Evolutionary conservation across 2,797 vertebrate species (phyloP), one percentile per base, ranked within the genome.

Genomic region (Muscicapa striata): DNA sequence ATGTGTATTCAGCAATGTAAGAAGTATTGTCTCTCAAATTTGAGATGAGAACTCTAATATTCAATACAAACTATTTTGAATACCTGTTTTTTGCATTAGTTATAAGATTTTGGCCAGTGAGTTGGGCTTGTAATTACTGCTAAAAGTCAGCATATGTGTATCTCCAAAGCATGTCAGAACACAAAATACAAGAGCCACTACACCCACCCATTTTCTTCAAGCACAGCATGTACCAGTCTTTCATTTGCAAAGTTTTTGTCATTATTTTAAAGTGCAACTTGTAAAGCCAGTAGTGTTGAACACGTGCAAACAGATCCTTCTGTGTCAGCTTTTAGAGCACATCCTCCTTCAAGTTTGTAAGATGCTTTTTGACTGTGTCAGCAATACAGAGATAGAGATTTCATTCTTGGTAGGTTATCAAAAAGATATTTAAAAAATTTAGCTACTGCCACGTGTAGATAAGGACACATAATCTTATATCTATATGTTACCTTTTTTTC

Each of bases 171-270:
- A 80, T 24, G 15, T 76, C 61, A 83, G 52, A 85, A 91, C 15
- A 68, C 17, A 52, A 61, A 84, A 18, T 21, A 54, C 26, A 72
- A 34, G 30, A n/a, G 10, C 34, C 19, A 19, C 10, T 64, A 52
- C 19, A 61, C 1, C 16, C 29, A 57, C 34, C 14, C 11, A 75
- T 78, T 34, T 34, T 34, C 34, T 34, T 34, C 34, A 78, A 87
- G 41, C 0, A 0, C 9, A 36, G n/a, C 1, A 1, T 40, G 19
- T 49, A 84, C 11, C 14, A 34, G 7, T 21, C 13, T 87, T 93
- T 32, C 32, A 40, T 13, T 22, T 29, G 32, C 17, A 62, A 74
- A 82, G 11, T 6, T 75, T 88, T 55, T 70, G 23, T 54, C 11
- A 14, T 86, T 58, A 36, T 89, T 89, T 84, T 43, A 73, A 87